Base-by-base conservation (phyloP, 2,797 vertebrate species). In the Muscicapa striata region DNA sequence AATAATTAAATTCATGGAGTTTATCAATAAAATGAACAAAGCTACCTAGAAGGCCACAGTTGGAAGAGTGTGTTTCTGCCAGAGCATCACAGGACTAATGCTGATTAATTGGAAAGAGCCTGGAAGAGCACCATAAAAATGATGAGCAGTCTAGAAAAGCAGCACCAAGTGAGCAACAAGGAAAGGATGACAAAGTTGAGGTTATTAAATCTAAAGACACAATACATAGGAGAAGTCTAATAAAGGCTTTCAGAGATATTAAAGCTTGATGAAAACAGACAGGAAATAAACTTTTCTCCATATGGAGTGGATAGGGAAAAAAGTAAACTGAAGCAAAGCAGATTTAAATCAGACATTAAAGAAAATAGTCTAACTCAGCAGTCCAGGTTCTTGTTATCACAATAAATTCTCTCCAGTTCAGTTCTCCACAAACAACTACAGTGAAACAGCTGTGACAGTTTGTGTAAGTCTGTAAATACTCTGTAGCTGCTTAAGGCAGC, bases 221-320 rank as follows among this genome's bases (percentile, higher is more conserved):
- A 78, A 91, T 68, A 72, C 34, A 68, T 4, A 48, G 57, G 16
- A 80, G 54, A 86, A 92, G 58, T 61, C 66, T 75, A 93, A 94
- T 75, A 86, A 90, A 84, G 27, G 54, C 49, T 94, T 95, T 88
- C 62, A 86, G 79, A 91, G 68, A 86, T 72, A 94, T 90, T 91
- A 88, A 86, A 87, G 43, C 45, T 62, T 84, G 79, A 93, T 90
- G 58, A 83, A 89, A 89, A 90, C 40, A 93, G 84, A 86, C 68
- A 78, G 48, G 54, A 75, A 91, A 89, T 94, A 93, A 89, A 93
- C 64, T 94, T 81, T 72, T 78, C 76, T 75, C 72, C 61, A 5
- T 69, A 55, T 66, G 26, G 41, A 67, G 51, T 23, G 30, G 61
- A 43, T 12, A 91, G 43, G 13, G 34, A 61, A 85, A 83, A 61